Evolutionary conservation across 2,888 invertebrate species (phyloP), one percentile per base, ranked within the genome.

Genomic region (Tineola bisselliella): DNA sequence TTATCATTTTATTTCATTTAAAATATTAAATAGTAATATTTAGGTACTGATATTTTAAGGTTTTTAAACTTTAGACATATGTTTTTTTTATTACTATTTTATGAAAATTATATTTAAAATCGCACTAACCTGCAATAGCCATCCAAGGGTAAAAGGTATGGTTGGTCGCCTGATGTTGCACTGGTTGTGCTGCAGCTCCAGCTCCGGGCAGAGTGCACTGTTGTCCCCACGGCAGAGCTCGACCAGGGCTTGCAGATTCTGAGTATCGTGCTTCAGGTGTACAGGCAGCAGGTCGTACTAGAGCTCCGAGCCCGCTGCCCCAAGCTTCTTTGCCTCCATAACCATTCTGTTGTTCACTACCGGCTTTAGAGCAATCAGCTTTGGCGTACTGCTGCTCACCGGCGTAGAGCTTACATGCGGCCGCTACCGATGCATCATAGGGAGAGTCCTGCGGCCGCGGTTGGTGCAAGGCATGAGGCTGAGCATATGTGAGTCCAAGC

Each of bases 141-240:
- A 97, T 97, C 97, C 97, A 97, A 72, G 97, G 97, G 88, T 97
- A 97, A 89, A 97, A 97, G 77, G 96, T 96, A 91, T 96, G 96
- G 87, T 92, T 94, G 88, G 91, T 91, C 83, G 93, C 90, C 88
- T 94, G 94, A 87, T 96, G 96, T 86, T 95, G 95, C 69, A 95
- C 92, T 77, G 93, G 95, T 70, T 94, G 94, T 60, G 92, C 91
- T 73, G 91, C 89, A 69, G 94, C 91, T 75, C 93, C 91, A 66
- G 94, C 90, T 68, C 94, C 92, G 75, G 94, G 94, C 75, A 95
- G 89, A 70, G 93, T 91, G 88, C 95, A 95, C 81, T 94, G 94
- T 88, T 94, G 94, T 82, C 94, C 94, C 94, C 95, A 95, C 66
- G 94, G 94, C 63, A 91, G 88, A 62, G 90, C 91, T 72, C 91